phyloP scores from a whole-genome alignment of 1,140 invertebrate species.

The Drosophila erecta region DNA sequence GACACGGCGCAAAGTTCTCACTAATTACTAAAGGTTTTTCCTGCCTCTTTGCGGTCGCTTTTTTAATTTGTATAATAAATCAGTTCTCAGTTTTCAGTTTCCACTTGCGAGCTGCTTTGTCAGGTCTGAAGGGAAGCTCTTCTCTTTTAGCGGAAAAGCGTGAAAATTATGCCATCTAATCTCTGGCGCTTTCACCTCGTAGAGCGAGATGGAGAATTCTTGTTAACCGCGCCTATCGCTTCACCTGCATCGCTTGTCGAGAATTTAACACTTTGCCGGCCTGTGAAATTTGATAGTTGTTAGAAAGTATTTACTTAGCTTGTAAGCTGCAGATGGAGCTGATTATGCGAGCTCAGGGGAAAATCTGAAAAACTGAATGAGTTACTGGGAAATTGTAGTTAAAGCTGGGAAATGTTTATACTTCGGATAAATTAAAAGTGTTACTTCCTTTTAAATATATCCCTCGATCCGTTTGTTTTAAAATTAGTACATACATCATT shows the following conservation, averaged over 20 bases:
- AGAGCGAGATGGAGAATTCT: conserved; percentile 46
- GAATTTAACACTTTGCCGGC: conserved; percentile 68
- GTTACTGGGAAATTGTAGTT: conserved; percentile 1
- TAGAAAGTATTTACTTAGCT: conserved; percentile 60
- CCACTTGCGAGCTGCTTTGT: background rate
- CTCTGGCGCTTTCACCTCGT: conserved; percentile 63
- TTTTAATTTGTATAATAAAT: conserved; percentile 82
- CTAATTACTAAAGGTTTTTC: conserved; percentile 75
- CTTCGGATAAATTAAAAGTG: background rate
- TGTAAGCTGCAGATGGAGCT: conserved; percentile 36
- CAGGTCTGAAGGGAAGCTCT: conserved; percentile 3
- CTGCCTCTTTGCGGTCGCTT: conserved; percentile 34
- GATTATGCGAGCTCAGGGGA: conserved; percentile 26
- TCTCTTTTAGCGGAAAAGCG: conserved; percentile 70
- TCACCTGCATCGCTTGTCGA: conserved; percentile 73
- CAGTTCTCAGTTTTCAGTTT: conserved; percentile 59
- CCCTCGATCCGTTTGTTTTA: no score
- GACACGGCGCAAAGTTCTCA: conserved; percentile 65
- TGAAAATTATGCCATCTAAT: conserved; percentile 80
- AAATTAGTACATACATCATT: background rate
- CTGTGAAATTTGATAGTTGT: conserved; percentile 73
- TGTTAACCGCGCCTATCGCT: conserved; percentile 69
- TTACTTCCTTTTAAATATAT: no score
- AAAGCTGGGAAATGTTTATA: background rate
- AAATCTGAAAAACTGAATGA: conserved; percentile 21